These are phyloP conservation scores for Zenarchopterus dispar DNA, from an alignment of 2,797 vertebrate genomes.

Conservation along the genomic window DNA sequence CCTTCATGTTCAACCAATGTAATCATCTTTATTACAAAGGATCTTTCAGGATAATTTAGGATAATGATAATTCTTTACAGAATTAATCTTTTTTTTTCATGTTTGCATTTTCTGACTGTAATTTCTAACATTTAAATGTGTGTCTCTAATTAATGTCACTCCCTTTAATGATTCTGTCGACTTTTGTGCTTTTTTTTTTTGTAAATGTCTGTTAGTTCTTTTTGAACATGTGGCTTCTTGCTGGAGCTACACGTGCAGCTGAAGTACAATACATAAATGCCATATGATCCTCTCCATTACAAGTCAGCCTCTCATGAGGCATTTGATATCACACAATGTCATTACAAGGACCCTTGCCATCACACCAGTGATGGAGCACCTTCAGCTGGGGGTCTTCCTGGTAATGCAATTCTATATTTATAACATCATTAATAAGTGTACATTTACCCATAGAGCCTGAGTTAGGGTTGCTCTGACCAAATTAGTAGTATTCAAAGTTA, in stretches of 20 bases:
- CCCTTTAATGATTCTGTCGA: too few species aligned
- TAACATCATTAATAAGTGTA: conserved; percentile 18
- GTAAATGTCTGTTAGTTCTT: not conserved
- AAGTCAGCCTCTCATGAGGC: conserved; percentile 46
- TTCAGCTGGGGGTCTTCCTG: conserved; percentile 24
- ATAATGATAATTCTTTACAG: too few species aligned
- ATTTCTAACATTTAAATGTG: too few species aligned
- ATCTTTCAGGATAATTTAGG: too few species aligned
- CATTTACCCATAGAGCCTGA: conserved; percentile 9
- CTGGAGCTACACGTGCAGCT: conserved; percentile 12
- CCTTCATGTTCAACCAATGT: too few species aligned
- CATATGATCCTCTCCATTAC: conserved; percentile 53
- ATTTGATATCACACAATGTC: conserved; percentile 70
- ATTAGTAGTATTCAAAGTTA: conserved; percentile 38
- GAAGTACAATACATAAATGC: conserved; percentile 38
- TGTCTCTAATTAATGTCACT: too few species aligned
- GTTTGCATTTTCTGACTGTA: too few species aligned
- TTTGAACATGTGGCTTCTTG: not conserved
- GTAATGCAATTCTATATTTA: conserved; percentile 32
- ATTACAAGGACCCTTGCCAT: conserved; percentile 59
- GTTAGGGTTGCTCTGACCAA: conserved; percentile 17
- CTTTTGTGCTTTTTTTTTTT: too few species aligned
- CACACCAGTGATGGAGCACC: conserved; percentile 23
- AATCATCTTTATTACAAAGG: too few species aligned
- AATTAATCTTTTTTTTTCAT: too few species aligned